A percentile compares a stretch with the other conserved stretches of the same genome.
Conservation (phyloP, 2,888 invertebrate genomes). For the Philereme transversata region DNA sequence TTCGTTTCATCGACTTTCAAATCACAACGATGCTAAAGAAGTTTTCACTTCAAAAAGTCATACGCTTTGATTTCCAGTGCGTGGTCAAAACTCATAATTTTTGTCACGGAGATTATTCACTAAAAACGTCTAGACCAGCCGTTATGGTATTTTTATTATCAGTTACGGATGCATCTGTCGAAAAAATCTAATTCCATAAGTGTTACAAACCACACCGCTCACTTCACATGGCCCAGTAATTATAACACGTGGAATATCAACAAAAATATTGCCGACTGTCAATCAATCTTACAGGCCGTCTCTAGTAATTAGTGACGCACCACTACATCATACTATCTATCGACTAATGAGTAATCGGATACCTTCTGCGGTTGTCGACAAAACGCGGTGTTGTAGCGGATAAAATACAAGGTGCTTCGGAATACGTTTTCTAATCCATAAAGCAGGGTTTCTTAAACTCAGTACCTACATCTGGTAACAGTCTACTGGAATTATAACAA, state of each 20-base stretch:
- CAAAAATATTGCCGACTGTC: slow-evolving; percentile 60
- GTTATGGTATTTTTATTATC: no score
- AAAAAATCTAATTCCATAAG: slow-evolving; percentile 40
- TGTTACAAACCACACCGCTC: slow-evolving; percentile 53
- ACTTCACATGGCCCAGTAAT: slow-evolving; percentile 55
- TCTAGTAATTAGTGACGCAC: slow-evolving; percentile 67
- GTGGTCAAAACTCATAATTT: no score
- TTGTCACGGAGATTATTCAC: no score
- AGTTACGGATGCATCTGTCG: slow-evolving; percentile 18
- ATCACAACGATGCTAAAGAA: no score
- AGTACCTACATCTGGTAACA: no score
- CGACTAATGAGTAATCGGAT: slow-evolving; percentile 61
- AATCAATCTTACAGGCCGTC: slow-evolving; percentile 75
- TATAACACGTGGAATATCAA: slow-evolving; percentile 64
- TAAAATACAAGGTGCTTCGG: slow-evolving; percentile 21
- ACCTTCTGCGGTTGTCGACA: slow-evolving; percentile 67
- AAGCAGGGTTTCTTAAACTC: no score
- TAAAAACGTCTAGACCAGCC: no score
- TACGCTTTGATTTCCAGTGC: no score
- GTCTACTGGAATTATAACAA: no score
- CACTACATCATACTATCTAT: slow-evolving; percentile 52
- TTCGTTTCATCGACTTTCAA: no score
- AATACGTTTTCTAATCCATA: no score
- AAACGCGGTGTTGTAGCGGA: slow-evolving; percentile 62
- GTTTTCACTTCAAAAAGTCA: no score